Base-by-base conservation (phyloP, 2,888 invertebrate genomes). In the Eristalis arbustorum region DNA sequence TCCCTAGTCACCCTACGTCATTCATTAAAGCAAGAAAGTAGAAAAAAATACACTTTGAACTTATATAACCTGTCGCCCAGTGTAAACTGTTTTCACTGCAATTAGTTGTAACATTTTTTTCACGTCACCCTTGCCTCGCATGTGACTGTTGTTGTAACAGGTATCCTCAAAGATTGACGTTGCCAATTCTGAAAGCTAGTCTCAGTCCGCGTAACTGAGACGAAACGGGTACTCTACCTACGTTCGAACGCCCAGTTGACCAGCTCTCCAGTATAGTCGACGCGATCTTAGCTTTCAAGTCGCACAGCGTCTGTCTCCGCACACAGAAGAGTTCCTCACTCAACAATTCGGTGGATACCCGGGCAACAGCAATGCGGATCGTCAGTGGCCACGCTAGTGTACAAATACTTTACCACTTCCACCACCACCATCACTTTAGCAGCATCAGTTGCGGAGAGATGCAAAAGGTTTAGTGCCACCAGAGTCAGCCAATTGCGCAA, bases 401-500 rank as follows among this genome's bases (percentile, higher is more conserved):
- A 67, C 64, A 73, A 34, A 57, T 73, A 67, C 61, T 49, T 62
- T 63, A 37, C 63, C 74, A 81, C 56, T 80, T 73, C 61, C 66
- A 73, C 42, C 59, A 74, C 63, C 49, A 81, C 61, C 23, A 57
- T 74, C 84, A 68, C 34, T 81, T 56, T 49, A 23, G 49, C 49
- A 77, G 57, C 62, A 49, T 61, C 61, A 73, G 63, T 49, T 28
- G 61, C 14, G 82, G 74, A 78, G 78, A 77, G 74, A 83, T 83
- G 78, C 78, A 72, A 64, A 83, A 68, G 81, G 69, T 77, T 77
- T 66, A 66, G 72, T 66, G 61, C 42, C n/a, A 4, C 73, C 66
- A 73, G 67, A 72, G 73, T 77, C 69, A 61, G 59, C 23, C 64
- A 67, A 71, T 87, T 87, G 83, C 87, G 87, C 78, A 87, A 82